Percentiles rank a stretch among this genome's conserved stretches.
Evolutionary conservation across 2,888 invertebrate genomes (phyloP).

Genomic region (Lasioglossum pauxillum): DNA sequence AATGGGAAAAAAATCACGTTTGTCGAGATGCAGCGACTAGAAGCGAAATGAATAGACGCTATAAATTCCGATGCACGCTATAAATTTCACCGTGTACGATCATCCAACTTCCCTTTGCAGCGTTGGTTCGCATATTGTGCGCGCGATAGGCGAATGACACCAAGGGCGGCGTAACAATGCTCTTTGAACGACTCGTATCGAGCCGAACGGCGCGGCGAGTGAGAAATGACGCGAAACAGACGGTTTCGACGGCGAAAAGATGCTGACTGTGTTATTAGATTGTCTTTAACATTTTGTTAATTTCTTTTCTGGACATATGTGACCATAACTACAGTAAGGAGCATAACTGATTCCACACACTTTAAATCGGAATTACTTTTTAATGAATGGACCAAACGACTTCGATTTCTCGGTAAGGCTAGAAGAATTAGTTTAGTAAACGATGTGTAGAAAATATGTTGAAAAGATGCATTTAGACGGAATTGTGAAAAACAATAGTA

Average conservation of each 20-base stretch:
- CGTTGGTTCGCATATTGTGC: conserved; percentile 28
- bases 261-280: not conserved
- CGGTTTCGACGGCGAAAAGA: not conserved
- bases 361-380: too few species aligned
- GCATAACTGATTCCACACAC: too few species aligned
- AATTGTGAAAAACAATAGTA: too few species aligned
- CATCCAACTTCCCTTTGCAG: conserved; percentile 22
- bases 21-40: conserved; percentile 12
- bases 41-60: conserved; percentile 29
- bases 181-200: conserved; percentile 43
- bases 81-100: conserved; percentile 42
- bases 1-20: not conserved
- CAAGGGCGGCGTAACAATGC: conserved; percentile 49
- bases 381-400: too few species aligned
- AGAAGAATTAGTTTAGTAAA: too few species aligned
- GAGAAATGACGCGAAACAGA: conserved; percentile 6
- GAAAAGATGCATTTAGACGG: too few species aligned
- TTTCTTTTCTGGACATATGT: too few species aligned
- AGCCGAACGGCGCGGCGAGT: conserved; percentile 25
- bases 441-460: too few species aligned
- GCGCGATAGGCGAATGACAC: conserved; percentile 50
- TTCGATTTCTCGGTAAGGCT: too few species aligned
- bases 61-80: conserved; percentile 43
- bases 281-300: not conserved
- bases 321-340: too few species aligned